Conservation (phyloP, 2,888 invertebrate species). For the Polyommatus icarus region DNA sequence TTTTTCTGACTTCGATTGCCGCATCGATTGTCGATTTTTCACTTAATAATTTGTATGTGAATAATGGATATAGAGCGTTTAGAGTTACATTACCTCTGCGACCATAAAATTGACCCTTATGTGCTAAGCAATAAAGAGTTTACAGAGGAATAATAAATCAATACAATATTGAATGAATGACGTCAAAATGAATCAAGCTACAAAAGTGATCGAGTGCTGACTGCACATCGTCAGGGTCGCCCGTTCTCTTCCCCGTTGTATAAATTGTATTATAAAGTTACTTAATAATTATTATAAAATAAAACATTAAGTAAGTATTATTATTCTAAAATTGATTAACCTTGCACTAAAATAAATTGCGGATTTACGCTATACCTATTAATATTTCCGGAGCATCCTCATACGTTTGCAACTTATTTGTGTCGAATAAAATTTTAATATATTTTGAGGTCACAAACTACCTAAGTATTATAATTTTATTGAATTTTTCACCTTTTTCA, state of each 20-base stretch:
- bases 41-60: too few species aligned
- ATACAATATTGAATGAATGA: background rate
- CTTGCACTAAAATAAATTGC: background rate
- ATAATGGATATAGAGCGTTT: too few species aligned
- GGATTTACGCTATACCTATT: background rate
- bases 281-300: background rate
- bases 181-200: background rate
- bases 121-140: too few species aligned
- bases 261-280: background rate
- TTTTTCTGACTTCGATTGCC: too few species aligned
- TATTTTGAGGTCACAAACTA: too few species aligned
- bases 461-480: background rate
- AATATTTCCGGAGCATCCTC: background rate
- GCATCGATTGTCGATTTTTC: too few species aligned
- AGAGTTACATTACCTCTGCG: too few species aligned
- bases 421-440: background rate
- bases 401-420: background rate
- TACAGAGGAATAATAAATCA: too few species aligned
- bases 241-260: background rate
- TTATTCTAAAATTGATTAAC: too few species aligned
- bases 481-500: background rate
- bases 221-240: conserved; percentile 3
- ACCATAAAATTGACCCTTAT: too few species aligned
- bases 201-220: background rate
- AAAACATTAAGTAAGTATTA: too few species aligned